phyloP scores from a whole-genome alignment of 1,140 invertebrate genomes.

The Drosophila elegans region DNA sequence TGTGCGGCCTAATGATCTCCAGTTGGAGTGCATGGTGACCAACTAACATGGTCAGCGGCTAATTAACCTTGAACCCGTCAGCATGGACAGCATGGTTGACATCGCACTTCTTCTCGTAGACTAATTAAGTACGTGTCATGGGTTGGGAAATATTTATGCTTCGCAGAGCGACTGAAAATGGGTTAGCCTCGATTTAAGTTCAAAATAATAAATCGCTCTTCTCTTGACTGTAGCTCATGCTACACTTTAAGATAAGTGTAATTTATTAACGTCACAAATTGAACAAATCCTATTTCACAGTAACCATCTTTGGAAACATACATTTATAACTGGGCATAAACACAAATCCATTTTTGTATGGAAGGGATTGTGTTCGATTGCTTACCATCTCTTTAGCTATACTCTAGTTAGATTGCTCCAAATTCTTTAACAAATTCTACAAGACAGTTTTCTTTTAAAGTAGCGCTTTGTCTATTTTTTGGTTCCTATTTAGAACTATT shows the following conservation, averaged over 20 bases:
- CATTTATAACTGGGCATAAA: neutral
- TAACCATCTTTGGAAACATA: neutral
- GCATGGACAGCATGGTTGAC: slow-evolving; percentile 16
- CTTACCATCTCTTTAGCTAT: too few relatives aligned
- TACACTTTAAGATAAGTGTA: neutral
- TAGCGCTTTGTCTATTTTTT: too few relatives aligned
- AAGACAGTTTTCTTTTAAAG: too few relatives aligned
- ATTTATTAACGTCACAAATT: neutral
- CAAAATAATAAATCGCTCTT: too few relatives aligned
- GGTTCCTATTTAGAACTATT: too few relatives aligned
- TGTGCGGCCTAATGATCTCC: slow-evolving; percentile 56
- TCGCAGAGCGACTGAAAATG: neutral
- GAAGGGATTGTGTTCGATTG: too few relatives aligned
- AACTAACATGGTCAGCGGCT: slow-evolving; percentile 34
- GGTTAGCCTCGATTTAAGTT: neutral
- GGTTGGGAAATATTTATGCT: slow-evolving; percentile 3
- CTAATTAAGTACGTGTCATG: neutral
- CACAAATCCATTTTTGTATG: neutral
- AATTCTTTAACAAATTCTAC: too few relatives aligned
- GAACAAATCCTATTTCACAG: neutral
- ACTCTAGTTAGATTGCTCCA: too few relatives aligned
- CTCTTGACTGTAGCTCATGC: neutral
- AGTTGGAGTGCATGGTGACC: slow-evolving; percentile 30
- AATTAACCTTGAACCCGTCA: slow-evolving; percentile 47
- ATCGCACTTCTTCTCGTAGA: neutral